These are phyloP conservation scores for Clunio marinus DNA, from an alignment of 2,888 invertebrate genomes.

Conservation along the genomic window DNA sequence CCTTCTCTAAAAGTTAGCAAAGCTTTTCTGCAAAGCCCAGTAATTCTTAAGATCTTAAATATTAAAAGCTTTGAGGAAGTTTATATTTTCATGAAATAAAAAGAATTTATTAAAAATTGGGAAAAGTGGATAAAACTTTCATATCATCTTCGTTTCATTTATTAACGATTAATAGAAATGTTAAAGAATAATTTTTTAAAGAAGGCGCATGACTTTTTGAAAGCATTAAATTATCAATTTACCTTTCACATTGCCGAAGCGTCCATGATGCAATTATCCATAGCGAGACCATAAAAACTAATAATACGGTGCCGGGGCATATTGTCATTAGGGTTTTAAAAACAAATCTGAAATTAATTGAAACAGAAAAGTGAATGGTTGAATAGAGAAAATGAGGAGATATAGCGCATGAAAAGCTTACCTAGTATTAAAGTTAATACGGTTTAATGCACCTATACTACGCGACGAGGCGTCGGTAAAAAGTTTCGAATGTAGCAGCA, in stretches of 20 bases:
- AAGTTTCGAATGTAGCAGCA: conserved; percentile 98
- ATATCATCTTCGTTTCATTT: too few species aligned
- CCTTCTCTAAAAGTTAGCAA: too few species aligned
- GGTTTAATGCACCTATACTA: conserved; percentile 94
- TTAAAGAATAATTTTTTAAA: too few species aligned
- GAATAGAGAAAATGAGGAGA: neutral
- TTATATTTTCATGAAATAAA: too few species aligned
- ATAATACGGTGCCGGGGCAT: conserved; percentile 94
- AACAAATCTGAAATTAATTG: conserved; percentile 66
- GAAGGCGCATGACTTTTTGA: too few species aligned
- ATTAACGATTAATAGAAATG: too few species aligned
- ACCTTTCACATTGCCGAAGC: conserved; percentile 97
- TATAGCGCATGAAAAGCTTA: conserved; percentile 55
- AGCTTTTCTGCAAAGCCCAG: too few species aligned
- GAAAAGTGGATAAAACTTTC: too few species aligned
- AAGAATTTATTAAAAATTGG: too few species aligned
- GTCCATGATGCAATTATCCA: conserved; percentile 99
- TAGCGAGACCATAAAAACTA: conserved; percentile 98
- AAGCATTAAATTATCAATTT: too few species aligned
- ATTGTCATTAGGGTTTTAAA: conserved; percentile 99
- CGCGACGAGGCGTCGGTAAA: conserved; percentile 99
- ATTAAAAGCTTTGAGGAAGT: too few species aligned
- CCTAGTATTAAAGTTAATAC: conserved; percentile 97
- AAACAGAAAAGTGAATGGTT: neutral
- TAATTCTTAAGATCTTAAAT: too few species aligned